Percentiles rank a stretch among this genome's conserved stretches.
Evolutionary conservation across 2,888 invertebrate genomes (phyloP).

Genomic region (Pharmacophagus antenor): DNA sequence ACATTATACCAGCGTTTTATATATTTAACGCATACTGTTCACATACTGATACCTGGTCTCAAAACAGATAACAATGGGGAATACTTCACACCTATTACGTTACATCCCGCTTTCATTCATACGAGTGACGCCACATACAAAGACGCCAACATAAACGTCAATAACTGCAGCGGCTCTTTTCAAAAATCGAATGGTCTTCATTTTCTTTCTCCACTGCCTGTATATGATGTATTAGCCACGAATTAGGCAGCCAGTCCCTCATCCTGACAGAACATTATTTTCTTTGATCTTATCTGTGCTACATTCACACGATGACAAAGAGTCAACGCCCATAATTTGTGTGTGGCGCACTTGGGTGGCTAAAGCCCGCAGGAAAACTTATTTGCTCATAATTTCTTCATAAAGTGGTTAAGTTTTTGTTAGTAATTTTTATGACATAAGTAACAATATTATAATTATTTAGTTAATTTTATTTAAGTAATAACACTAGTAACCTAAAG

Average conservation of each 20-base stretch:
- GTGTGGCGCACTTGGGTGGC: constrained; percentile 77
- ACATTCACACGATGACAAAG: constrained; percentile 70
- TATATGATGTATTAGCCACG: constrained; percentile 76
- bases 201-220: constrained; percentile 53
- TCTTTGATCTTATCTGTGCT: constrained; percentile 54
- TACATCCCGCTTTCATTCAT: constrained; percentile 70
- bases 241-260: constrained; percentile 72
- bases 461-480: no score
- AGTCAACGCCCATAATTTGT: constrained; percentile 70
- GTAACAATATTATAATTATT: no score
- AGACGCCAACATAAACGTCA: constrained; percentile 73
- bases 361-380: constrained; percentile 21
- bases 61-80: constrained; percentile 57
- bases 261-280: constrained; percentile 50
- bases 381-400: not conserved
- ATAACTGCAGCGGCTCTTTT: constrained; percentile 59
- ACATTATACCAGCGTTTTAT: not conserved
- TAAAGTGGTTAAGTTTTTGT: no score
- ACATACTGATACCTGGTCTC: constrained; percentile 57
- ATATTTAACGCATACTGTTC: constrained; percentile 31
- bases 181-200: constrained; percentile 42
- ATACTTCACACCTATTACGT: constrained; percentile 80
- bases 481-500: no score
- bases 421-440: no score
- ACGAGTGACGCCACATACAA: constrained; percentile 73